Conservation (phyloP, 2,888 invertebrate species). For the Caenorhabditis sp. region DNA sequence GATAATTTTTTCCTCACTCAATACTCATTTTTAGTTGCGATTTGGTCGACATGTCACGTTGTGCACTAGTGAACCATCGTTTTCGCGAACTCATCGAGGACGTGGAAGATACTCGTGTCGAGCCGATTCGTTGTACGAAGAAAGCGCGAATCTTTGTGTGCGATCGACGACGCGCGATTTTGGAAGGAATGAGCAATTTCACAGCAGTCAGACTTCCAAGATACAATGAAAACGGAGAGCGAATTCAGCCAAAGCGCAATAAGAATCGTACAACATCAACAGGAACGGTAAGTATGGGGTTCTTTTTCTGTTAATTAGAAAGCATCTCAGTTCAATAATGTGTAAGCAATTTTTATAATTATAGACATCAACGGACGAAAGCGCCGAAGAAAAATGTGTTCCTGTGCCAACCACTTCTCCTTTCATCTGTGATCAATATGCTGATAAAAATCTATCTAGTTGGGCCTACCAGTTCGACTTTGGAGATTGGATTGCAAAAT, state of each 20-base stretch:
- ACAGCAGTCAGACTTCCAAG: background rate
- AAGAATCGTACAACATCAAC: background rate
- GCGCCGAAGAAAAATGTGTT: background rate
- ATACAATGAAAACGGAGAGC: background rate
- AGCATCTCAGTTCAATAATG: background rate
- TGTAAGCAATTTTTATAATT: background rate
- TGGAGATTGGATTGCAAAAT: conserved; percentile 19
- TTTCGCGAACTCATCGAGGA: conserved; percentile 33
- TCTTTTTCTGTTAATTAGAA: background rate
- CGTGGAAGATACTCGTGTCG: conserved; percentile 15
- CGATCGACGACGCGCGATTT: conserved; percentile 33
- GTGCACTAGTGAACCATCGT: conserved; percentile 14
- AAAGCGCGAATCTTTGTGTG: conserved; percentile 37
- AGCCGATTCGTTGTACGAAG: conserved; percentile 14
- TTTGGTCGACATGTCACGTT: conserved; percentile 26
- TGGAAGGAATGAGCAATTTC: too few species aligned
- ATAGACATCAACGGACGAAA: background rate
- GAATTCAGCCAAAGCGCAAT: background rate
- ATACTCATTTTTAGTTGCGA: conserved; percentile 27
- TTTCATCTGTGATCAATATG: conserved; percentile 37
- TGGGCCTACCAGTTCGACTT: conserved; percentile 42
- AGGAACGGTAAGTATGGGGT: background rate
- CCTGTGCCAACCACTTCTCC: background rate
- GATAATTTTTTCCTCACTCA: background rate
- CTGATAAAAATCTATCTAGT: conserved; percentile 22